Base-by-base conservation (phyloP, 2,888 invertebrate genomes). In the Lithosia quadra region DNA sequence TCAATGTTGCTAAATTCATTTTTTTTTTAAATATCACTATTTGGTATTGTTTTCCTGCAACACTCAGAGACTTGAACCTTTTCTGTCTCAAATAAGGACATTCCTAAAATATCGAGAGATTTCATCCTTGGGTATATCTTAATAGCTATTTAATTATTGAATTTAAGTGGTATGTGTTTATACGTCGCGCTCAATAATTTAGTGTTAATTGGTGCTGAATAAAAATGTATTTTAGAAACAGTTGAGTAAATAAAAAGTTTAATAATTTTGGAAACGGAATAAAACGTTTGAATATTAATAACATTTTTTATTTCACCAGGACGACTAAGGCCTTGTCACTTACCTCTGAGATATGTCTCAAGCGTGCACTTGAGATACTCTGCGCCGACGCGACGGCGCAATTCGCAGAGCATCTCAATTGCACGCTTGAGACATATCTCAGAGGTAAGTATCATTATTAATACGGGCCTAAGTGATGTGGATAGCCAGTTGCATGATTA, bases 181-280 rank as follows among this genome's bases (percentile, higher is more conserved):
- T 79, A 73, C 74, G 75, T 78, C 74, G 82, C 85, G 87, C 86
- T 86, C 86, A 86, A 82, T 81, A 78, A 83, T 76, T 80, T 86
- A 86, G 85, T 77, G 78, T 78, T 82, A 84, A 82, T 81, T 79
- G 87, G 87, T 87, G 87, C 87, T 87, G 86, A 86, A 82, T 71
- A 77, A 77, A 76, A 79, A 77, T 83, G 80, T 80, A 82, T 85
- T 84, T 78, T 82, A 81, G 76, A 81, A 71, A 76, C 68, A 63
- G 80, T 81, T 80, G 80, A 80, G 65, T 74, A 78, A 80, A 75
- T 78, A 76, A 76, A 81, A 81, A 80, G 75, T 79, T 81, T 83
- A 77, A 68, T 78, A 75, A 76, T 73, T 80, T 80, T 80, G 77
- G 68, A 78, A 76, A 77, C 71, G 66, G 71, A 83, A 80, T 83